phyloP scores from a whole-genome alignment of 1,140 invertebrate species.

The Amphibalanus amphitrite region DNA sequence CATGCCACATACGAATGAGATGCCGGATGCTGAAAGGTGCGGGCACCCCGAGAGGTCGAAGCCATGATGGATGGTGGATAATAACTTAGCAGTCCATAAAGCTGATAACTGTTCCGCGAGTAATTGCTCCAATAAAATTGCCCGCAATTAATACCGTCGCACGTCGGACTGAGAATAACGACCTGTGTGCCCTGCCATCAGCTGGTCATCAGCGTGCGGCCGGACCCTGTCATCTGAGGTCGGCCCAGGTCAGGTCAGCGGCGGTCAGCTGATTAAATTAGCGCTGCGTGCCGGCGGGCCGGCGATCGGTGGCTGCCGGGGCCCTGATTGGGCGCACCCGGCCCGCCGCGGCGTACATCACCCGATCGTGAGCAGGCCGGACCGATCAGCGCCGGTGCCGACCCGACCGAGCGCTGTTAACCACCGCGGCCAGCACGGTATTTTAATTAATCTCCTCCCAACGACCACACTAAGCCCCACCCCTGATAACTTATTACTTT shows the following conservation, averaged over 20 bases:
- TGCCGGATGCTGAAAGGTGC: no score
- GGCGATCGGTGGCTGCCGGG: not conserved
- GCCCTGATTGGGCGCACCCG: not conserved
- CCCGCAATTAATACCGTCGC: no score
- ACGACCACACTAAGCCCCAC: not conserved
- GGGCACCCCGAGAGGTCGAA: no score
- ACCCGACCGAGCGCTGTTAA: not conserved
- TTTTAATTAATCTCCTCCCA: conserved; percentile 1
- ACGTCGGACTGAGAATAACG: no score
- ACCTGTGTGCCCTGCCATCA: no score
- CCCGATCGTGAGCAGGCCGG: not conserved
- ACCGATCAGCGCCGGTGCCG: not conserved
- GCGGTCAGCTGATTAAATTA: not conserved
- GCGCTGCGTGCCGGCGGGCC: not conserved
- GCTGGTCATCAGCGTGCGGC: no score
- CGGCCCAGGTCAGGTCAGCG: not conserved
- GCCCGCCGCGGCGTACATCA: not conserved
- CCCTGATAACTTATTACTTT: not conserved
- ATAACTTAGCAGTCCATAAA: no score
- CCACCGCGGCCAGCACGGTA: not conserved
- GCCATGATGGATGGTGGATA: no score
- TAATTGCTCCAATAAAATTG: no score
- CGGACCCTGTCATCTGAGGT: no score
- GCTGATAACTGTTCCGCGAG: no score
- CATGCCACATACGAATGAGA: no score